These are phyloP conservation scores for Drosophila eugracilis DNA, from an alignment of 1,140 invertebrate genomes.

Conservation along the genomic window DNA sequence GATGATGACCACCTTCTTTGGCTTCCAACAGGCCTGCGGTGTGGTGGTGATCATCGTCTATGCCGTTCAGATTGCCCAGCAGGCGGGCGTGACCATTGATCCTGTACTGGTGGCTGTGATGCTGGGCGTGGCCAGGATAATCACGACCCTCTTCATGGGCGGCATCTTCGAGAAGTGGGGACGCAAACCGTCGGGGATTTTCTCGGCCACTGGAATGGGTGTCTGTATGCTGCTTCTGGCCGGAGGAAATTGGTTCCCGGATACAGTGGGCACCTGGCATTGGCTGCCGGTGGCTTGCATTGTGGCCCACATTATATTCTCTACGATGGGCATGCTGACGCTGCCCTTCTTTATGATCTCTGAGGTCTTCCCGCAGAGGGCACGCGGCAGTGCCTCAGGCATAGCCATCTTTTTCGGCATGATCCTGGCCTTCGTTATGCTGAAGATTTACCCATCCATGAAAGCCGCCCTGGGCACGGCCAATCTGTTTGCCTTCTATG, in stretches of 20 bases:
- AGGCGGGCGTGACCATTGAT: constrained; percentile 87
- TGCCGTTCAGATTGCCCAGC: constrained; percentile 88
- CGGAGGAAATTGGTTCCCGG: constrained; percentile 78
- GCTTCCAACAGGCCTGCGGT: constrained; percentile 92
- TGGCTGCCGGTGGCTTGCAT: constrained; percentile 86
- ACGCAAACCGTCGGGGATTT: constrained; percentile 86
- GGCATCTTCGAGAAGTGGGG: constrained; percentile 87
- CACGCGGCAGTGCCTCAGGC: constrained; percentile 89
- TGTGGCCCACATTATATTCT: constrained; percentile 87
- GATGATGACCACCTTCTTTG: constrained; percentile 89
- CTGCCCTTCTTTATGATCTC: constrained; percentile 91
- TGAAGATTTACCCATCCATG: constrained; percentile 90
- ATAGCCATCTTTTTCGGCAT: constrained; percentile 89
- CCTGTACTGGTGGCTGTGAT: constrained; percentile 87
- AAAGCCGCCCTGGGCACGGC: constrained; percentile 86
- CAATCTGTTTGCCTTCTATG: constrained; percentile 91
- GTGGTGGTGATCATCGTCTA: constrained; percentile 92
- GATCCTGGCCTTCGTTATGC: constrained; percentile 89
- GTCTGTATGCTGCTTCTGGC: constrained; percentile 87
- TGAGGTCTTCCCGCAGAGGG: constrained; percentile 89
- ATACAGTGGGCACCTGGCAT: constrained; percentile 43
- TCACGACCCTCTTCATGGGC: constrained; percentile 86
- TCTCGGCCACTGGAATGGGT: constrained; percentile 88
- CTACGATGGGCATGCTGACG: constrained; percentile 88
- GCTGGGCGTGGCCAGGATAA: constrained; percentile 86